Conservation (phyloP, 2,797 vertebrate genomes). For the Halcyon smyrnensis region DNA sequence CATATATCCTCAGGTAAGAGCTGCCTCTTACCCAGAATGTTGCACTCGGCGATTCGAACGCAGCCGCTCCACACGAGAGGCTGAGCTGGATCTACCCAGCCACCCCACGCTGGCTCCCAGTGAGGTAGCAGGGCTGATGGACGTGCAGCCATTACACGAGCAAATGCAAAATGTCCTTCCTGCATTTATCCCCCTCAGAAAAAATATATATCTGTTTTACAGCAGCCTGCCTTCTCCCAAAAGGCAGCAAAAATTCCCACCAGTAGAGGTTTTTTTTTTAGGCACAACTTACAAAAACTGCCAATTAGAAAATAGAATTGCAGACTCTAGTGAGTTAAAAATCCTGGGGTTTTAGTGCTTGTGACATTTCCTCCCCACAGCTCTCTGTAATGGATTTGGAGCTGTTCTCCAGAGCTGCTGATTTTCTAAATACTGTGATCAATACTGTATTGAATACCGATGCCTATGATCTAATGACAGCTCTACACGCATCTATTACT, state of each 20-base stretch:
- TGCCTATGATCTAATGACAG: not conserved
- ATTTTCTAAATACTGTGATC: constrained; percentile 24
- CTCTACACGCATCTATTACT: not conserved
- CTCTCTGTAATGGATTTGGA: not conserved
- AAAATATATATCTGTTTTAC: not conserved
- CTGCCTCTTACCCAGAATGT: not conserved
- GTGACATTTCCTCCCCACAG: not conserved
- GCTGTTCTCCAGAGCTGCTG: not conserved
- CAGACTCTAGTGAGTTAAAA: not conserved
- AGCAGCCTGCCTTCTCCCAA: not conserved
- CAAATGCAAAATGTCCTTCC: not conserved
- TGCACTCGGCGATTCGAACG: accelerated
- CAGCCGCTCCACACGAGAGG: accelerated
- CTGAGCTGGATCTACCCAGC: not conserved
- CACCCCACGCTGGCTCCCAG: accelerated
- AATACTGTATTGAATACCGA: not conserved
- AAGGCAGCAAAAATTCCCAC: not conserved
- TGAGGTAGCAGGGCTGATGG: not conserved
- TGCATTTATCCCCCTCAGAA: not conserved
- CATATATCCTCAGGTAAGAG: not conserved
- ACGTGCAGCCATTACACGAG: not conserved
- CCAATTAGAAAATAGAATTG: not conserved
- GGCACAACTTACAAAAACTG: not conserved
- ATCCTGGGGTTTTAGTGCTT: not conserved
- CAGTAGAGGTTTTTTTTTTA: too few relatives aligned